Evolutionary conservation across 1,140 invertebrate species (phyloP), one percentile per base, ranked within the genome.

Genomic region (Aphelenchoides avenae): DNA sequence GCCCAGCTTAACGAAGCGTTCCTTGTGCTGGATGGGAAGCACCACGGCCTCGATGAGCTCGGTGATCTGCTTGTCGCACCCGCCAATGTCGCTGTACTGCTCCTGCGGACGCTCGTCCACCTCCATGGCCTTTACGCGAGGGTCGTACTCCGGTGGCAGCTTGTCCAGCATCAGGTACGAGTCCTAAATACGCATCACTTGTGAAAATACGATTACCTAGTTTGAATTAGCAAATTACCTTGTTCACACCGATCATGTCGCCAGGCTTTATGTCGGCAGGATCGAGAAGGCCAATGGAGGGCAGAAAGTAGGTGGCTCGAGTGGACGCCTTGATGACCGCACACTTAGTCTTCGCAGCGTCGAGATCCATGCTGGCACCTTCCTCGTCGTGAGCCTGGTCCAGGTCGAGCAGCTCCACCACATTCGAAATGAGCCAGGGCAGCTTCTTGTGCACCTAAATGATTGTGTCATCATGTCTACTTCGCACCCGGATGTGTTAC

Each of bases 241-340:
- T 98, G 78, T 98, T 98, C 0, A 98, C 93, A 48, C 93, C 94
- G 33, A 98, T 92, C 33, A 97, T 80, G 78, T 97, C 93, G 33
- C 91, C 94, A 31, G 94, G 93, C 76, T 95, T 96, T 15, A 99
- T 78, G 74, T 95, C 89, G 71, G 95, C 91, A 13, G 93, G 86
- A 81, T 98, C 93, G 5, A 98, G 92, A 1, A 99, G 79, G 2
- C 94, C 94, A 79, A 98, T 96, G 1, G 97, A 93, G 49, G 94
- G 94, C 57, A 99, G 80, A 77, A 98, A 99, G 71, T 98, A 98
- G 0, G 94, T 97, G 82, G 96, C 93, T 71, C 94, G 82, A 0
- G 94, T 99, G 0, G 93, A 97, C 0, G 94, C 98, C 80, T 98
- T 99, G 61, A 99, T 96, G 27, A 99, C 94, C 9, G 94, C 94